A percentile compares a stretch with the other conserved stretches of the same genome.
Evolutionary conservation across 2,113 vertebrate genomes (phyloP).

Genomic region (Alligator sinensis): DNA sequence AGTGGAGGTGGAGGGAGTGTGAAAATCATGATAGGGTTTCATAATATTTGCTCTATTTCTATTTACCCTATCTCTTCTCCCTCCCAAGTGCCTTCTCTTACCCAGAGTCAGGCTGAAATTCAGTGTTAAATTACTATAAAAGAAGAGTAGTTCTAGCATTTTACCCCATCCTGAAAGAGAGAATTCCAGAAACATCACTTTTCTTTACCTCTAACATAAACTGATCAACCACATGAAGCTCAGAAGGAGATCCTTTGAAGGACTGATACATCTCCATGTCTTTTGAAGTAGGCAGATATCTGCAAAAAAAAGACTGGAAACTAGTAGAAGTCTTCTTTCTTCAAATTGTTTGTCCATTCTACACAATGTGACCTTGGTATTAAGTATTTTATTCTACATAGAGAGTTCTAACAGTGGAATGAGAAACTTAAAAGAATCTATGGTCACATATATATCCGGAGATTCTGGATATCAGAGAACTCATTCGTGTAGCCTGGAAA

Average conservation of each 20-base stretch:
- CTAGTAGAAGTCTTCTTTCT: not conserved
- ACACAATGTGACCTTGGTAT: not conserved
- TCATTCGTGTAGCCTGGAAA: not conserved
- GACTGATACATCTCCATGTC: slow-evolving; percentile 86
- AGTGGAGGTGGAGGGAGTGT: rapidly evolving
- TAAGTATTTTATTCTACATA: not conserved
- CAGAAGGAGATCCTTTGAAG: slow-evolving; percentile 79
- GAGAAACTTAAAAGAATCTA: not conserved
- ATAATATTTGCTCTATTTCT: not conserved
- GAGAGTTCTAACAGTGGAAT: rapidly evolving
- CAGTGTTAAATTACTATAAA: not conserved
- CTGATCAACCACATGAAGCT: slow-evolving; percentile 90
- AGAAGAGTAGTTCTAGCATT: not conserved
- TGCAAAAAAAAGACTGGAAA: slow-evolving; percentile 56
- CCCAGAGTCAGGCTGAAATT: not conserved
- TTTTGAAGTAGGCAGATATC: slow-evolving; percentile 87
- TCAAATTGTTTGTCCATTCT: not conserved
- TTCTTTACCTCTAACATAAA: slow-evolving; percentile 89
- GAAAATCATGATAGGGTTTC: not conserved
- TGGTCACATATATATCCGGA: not conserved
- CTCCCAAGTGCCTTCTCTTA: not conserved
- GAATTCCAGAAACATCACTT: not conserved
- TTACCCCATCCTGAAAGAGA: not conserved
- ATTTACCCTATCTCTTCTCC: not conserved
- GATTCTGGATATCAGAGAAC: not conserved